Conservation (phyloP, 2,113 vertebrate genomes). For the Nycticebus coucang region DNA sequence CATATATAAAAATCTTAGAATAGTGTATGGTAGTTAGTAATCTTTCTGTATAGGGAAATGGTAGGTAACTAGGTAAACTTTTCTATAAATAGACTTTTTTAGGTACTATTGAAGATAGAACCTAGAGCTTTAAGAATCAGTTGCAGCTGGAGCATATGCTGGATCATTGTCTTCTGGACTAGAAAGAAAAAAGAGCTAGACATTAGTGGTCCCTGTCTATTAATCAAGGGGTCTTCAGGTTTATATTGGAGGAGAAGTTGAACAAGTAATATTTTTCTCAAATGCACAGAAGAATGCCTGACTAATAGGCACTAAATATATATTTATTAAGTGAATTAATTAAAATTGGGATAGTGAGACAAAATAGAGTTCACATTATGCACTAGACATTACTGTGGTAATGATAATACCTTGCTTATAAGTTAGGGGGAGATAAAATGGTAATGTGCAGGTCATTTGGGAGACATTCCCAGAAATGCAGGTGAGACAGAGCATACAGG, state of each 20-base stretch:
- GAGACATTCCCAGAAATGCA: background rate
- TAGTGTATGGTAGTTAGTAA: constrained; percentile 19
- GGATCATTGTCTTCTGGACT: background rate
- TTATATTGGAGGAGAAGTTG: background rate
- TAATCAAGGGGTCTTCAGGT: background rate
- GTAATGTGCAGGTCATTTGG: background rate
- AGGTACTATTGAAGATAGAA: constrained; percentile 29
- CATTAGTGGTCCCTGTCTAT: background rate
- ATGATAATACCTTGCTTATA: background rate
- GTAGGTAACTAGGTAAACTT: constrained; percentile 32
- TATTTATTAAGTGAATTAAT: background rate
- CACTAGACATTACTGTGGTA: background rate
- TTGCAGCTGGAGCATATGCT: background rate
- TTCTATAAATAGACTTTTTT: background rate
- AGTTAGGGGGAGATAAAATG: background rate
- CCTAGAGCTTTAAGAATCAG: background rate
- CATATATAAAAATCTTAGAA: constrained; percentile 29
- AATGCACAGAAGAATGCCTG: constrained; percentile 4
- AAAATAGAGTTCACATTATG: background rate
- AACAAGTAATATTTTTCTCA: constrained; percentile 27
- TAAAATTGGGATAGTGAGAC: background rate
- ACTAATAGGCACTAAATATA: background rate
- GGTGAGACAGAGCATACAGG: background rate
- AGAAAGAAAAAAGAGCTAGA: background rate
- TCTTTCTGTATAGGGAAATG: background rate